A percentile compares a stretch with the other conserved stretches of the same genome.
Evolutionary conservation across 2,113 vertebrate genomes (phyloP).

Genomic region (Saccopteryx leptura): DNA sequence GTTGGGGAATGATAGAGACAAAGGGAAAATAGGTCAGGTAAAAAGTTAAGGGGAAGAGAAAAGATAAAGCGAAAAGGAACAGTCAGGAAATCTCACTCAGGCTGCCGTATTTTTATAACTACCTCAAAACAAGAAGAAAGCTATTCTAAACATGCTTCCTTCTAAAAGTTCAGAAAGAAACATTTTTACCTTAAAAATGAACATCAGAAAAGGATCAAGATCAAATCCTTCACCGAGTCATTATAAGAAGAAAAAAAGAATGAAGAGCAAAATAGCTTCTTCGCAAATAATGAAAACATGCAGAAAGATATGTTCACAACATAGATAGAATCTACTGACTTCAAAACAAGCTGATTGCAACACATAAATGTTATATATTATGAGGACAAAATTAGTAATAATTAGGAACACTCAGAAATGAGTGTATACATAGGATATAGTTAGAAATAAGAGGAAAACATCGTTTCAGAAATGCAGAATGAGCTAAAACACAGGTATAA

Average conservation of each 20-base stretch:
- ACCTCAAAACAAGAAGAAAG: accelerated
- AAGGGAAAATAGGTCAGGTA: not conserved
- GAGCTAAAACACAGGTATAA: too few species aligned
- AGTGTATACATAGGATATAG: not conserved
- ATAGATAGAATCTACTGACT: accelerated
- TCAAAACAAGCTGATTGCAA: not conserved
- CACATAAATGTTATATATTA: accelerated
- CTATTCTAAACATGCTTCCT: not conserved
- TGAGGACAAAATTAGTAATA: not conserved
- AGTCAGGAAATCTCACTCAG: not conserved
- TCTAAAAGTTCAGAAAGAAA: not conserved
- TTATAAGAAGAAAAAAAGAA: not conserved
- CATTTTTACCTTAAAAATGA: not conserved
- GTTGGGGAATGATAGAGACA: not conserved
- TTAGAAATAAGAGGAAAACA: not conserved
- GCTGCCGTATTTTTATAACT: accelerated
- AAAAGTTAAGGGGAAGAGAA: not conserved
- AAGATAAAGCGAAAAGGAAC: not conserved
- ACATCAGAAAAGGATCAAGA: not conserved
- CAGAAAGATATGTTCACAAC: accelerated
- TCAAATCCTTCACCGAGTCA: not conserved
- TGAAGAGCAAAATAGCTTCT: not conserved
- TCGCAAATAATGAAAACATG: accelerated
- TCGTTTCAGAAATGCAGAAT: not conserved
- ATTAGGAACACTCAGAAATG: not conserved